Conservation (phyloP, 2,888 invertebrate genomes). For the Apodemia duryi region DNA sequence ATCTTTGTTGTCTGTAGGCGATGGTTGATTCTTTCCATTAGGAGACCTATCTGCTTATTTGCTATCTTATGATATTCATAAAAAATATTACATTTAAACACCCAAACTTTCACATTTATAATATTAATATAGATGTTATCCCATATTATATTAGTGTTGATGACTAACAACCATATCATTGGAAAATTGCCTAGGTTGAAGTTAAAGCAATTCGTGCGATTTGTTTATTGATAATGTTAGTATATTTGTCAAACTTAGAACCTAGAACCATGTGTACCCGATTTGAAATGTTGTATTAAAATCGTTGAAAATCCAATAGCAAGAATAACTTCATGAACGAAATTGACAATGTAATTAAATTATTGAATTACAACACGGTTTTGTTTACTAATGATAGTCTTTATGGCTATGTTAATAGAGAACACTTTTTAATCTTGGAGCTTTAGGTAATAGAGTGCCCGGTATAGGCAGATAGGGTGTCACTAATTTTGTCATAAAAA, state of each 20-base stretch:
- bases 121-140: too few relatives aligned
- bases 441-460: constrained; percentile 27
- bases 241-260: neutral
- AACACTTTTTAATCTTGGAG: constrained; percentile 29
- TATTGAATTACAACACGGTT: constrained; percentile 39
- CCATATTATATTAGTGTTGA: too few relatives aligned
- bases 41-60: too few relatives aligned
- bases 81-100: too few relatives aligned
- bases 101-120: too few relatives aligned
- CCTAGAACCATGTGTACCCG: too few relatives aligned
- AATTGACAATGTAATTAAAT: constrained; percentile 58
- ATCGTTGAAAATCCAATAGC: constrained; percentile 1
- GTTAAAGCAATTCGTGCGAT: too few relatives aligned
- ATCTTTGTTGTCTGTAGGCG: too few relatives aligned
- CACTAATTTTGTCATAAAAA: constrained; percentile 23
- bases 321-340: constrained; percentile 27
- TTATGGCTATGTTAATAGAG: constrained; percentile 34
- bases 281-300: neutral
- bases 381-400: constrained; percentile 24
- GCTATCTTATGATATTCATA: too few relatives aligned
- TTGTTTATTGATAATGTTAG: neutral
- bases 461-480: constrained; percentile 38
- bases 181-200: too few relatives aligned
- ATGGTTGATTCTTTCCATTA: too few relatives aligned
- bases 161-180: too few relatives aligned